Conservation (phyloP, 2,888 invertebrate genomes). For the Stictocephala bisonia region DNA sequence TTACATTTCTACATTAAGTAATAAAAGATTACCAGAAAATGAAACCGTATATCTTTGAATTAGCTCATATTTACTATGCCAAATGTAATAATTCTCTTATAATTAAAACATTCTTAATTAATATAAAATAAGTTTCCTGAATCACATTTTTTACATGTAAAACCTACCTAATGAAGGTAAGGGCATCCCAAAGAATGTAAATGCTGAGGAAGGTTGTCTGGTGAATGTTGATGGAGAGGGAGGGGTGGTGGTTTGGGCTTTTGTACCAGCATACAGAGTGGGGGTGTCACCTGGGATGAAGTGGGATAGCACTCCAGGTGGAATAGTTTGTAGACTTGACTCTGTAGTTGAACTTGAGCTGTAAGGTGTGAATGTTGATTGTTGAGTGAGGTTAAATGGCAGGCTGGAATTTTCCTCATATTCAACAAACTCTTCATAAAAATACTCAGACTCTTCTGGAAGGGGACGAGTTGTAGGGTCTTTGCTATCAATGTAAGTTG, state of each 20-base stretch:
- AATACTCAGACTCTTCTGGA: slow-evolving; percentile 83
- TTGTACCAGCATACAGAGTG: slow-evolving; percentile 69
- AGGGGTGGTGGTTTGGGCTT: slow-evolving; percentile 56
- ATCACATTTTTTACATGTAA: too few species aligned
- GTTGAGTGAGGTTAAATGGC: slow-evolving; percentile 41
- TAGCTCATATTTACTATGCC: too few species aligned
- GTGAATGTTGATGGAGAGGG: slow-evolving; percentile 66
- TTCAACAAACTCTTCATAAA: slow-evolving; percentile 86
- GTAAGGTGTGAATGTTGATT: neutral
- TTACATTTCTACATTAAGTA: too few species aligned
- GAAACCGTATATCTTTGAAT: too few species aligned
- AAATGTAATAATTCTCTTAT: too few species aligned
- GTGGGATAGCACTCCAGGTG: slow-evolving; percentile 63
- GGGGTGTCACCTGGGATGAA: slow-evolving; percentile 71
- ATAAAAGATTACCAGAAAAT: too few species aligned
- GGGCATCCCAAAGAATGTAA: slow-evolving; percentile 89
- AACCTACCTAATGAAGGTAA: slow-evolving; percentile 68
- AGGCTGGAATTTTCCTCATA: slow-evolving; percentile 71
- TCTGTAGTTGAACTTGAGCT: slow-evolving; percentile 43
- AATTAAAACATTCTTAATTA: too few species aligned
- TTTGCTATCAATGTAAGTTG: slow-evolving; percentile 7
- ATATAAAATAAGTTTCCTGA: too few species aligned
- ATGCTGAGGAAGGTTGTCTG: slow-evolving; percentile 67
- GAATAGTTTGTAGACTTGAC: slow-evolving; percentile 47
- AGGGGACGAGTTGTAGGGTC: slow-evolving; percentile 63